phyloP scores from a whole-genome alignment of 2,113 vertebrate species.

The Phalacrocorax pelagicus region DNA sequence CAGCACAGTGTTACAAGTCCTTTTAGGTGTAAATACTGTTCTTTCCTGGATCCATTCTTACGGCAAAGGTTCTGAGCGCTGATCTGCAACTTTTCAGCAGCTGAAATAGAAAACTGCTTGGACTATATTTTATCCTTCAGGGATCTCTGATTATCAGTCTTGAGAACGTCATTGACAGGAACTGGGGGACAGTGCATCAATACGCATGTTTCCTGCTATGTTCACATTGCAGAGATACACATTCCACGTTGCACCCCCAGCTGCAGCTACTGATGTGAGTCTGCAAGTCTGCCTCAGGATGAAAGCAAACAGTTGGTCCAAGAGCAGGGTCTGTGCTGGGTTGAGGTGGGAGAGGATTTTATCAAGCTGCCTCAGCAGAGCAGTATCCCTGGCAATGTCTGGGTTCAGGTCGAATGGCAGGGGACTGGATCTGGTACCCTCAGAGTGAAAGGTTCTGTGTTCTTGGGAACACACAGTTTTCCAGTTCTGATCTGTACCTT shows the following conservation, averaged over 20 bases:
- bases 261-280: background rate
- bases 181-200: background rate
- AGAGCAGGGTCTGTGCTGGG: background rate
- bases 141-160: background rate
- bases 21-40: background rate
- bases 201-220: background rate
- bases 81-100: background rate
- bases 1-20: background rate
- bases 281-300: background rate
- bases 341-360: background rate
- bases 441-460: background rate
- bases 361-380: background rate
- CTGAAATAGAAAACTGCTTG: background rate
- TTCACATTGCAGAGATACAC: background rate
- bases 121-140: background rate
- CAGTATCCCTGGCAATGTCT: background rate
- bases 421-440: background rate
- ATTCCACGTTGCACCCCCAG: background rate
- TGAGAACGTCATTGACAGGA: background rate
- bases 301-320: background rate
- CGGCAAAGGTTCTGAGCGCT: background rate
- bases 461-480: background rate
- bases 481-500: background rate
- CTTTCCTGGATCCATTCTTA: background rate
- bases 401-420: background rate